Evolutionary conservation across 53 echinoderm and acorn worm genomes (phyloP), one percentile per base, ranked within the genome.

Genomic region (Stichopus horrens): DNA sequence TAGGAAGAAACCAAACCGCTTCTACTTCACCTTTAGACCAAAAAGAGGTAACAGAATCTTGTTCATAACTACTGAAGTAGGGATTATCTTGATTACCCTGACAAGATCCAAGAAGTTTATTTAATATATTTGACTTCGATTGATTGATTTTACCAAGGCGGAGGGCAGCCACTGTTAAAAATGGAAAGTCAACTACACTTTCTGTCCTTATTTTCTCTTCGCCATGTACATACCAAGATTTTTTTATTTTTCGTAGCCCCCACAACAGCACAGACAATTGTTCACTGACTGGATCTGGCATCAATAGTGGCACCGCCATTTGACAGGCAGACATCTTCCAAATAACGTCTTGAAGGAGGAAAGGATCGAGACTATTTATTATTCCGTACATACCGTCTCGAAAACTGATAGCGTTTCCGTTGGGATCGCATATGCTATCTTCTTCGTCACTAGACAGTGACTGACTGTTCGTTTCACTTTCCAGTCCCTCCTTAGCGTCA

Each of bases 11-110:
- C 58, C 58, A 58, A 58, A 58, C 7, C 5, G 76, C 23, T 23
- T 76, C 76, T 76, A 76, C 20, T 76, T 21, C 21, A 76, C 76
- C 76, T 8, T 7, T 76, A 8, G 76, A 76, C 22, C 76, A 76
- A 7, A 76, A 5, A 13, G 76, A 11, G 4, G 5, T 6, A 51
- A 21, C 22, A 7, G 76, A 52, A 76, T 76, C 76, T 4, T 76
- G 22, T 9, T 76, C 76, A 76, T 7, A 7, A 9, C 22, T 76
- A 9, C 20, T 21, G 76, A 76, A 76, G 23, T 76, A 22, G 20
- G 76, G 10, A 52, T 76, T 21, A 8, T 77, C 77, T 16, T 52
- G 52, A 7, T 52, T 77, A 53, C 77, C 77, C 11, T 53, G 77
- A 10, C 52, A 37, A 5, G 4, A 13, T 1, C 77, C 53, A 2